Evolutionary conservation across 2,797 vertebrate genomes (phyloP).

Genomic region (Limosa lapponica): DNA sequence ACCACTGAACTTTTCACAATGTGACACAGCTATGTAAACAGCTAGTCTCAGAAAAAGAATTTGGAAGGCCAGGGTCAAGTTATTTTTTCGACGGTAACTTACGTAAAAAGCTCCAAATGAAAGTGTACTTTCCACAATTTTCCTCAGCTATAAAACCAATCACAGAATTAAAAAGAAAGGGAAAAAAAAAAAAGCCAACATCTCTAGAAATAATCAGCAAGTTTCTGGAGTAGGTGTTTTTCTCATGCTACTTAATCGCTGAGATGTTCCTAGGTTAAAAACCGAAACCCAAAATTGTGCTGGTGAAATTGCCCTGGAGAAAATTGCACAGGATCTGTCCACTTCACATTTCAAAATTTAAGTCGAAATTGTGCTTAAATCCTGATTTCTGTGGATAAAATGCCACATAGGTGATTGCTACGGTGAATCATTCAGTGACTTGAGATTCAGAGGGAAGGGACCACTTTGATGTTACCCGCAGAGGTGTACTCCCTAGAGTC

Average conservation of each 20-base stretch:
- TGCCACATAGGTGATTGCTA: not conserved
- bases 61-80: not conserved
- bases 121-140: not conserved
- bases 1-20: not conserved
- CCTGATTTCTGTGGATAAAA: not conserved
- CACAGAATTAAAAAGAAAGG: not conserved
- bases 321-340: not conserved
- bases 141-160: not conserved
- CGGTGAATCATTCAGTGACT: not conserved
- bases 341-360: not conserved
- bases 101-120: not conserved
- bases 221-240: not conserved
- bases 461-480: accelerated
- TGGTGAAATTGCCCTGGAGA: not conserved
- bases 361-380: not conserved
- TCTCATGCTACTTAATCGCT: not conserved
- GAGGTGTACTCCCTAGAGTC: not conserved
- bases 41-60: not conserved
- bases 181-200: not conserved
- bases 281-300: not conserved
- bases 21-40: not conserved
- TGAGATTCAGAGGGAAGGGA: not conserved
- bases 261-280: not conserved
- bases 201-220: not conserved
- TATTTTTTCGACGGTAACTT: not conserved